Evolutionary conservation across 2,113 vertebrate species (phyloP).

Genomic region (Pavo muticus): DNA sequence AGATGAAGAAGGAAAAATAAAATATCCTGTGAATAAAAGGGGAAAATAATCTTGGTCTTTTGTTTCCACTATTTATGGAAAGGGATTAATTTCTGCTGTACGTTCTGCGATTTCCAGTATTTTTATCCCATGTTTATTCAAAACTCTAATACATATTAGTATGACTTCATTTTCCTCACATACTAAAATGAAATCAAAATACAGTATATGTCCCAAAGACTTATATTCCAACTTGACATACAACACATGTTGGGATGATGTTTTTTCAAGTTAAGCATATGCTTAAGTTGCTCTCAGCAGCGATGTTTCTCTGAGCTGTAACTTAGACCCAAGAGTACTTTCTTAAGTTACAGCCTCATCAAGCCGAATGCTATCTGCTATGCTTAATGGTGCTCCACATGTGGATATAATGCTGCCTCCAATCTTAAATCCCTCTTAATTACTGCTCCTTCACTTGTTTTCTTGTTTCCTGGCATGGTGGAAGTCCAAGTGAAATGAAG

Average conservation of each 20-base stretch:
- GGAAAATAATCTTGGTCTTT: not conserved
- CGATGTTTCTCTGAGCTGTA: not conserved
- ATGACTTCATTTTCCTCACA: not conserved
- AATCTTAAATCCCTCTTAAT: slow-evolving; percentile 34
- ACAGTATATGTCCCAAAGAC: not conserved
- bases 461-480: slow-evolving; percentile 25
- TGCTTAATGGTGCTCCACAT: not conserved
- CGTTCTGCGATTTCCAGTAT: not conserved
- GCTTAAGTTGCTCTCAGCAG: not conserved
- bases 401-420: not conserved
- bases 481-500: not conserved
- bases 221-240: not conserved
- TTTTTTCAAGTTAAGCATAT: not conserved
- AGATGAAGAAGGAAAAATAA: not conserved
- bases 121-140: slow-evolving; percentile 7
- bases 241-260: not conserved
- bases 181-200: not conserved
- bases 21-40: not conserved
- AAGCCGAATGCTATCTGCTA: not conserved
- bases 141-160: not conserved
- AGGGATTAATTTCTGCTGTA: not conserved
- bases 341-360: not conserved
- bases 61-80: not conserved
- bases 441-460: slow-evolving; percentile 23
- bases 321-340: not conserved